Percentiles rank a stretch among this genome's conserved stretches.
phyloP scores from a whole-genome alignment of 1,140 invertebrate genomes.

The Neuroterus valhalla region DNA sequence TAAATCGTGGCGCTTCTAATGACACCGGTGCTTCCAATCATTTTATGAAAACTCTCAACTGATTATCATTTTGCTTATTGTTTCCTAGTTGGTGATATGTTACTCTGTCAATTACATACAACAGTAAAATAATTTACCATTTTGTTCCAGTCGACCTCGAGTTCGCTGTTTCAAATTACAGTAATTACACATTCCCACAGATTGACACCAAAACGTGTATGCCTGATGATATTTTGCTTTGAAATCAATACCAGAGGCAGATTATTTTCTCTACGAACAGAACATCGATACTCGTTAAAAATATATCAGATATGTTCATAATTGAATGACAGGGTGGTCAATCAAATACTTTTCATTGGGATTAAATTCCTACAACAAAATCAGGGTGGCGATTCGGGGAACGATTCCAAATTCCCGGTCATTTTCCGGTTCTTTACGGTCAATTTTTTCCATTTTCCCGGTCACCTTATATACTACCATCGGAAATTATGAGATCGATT shows the following conservation, averaged over 20 bases:
- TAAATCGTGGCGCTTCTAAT: background rate
- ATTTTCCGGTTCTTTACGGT: too few species aligned
- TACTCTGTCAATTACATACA: slow-evolving; percentile 27
- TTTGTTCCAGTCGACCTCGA: slow-evolving; percentile 14
- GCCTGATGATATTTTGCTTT: background rate
- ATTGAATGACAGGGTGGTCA: too few species aligned
- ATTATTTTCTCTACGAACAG: too few species aligned
- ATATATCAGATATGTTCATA: too few species aligned
- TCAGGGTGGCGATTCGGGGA: too few species aligned
- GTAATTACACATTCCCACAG: background rate
- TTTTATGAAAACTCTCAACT: slow-evolving; percentile 13
- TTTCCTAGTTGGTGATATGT: slow-evolving; percentile 2
- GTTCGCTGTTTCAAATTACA: slow-evolving; percentile 1
- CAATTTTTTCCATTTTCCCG: too few species aligned
- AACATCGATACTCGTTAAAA: too few species aligned
- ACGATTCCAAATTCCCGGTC: too few species aligned
- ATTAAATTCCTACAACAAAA: too few species aligned
- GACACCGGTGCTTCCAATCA: background rate
- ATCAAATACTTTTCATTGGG: too few species aligned
- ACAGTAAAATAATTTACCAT: slow-evolving; percentile 20
- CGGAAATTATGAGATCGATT: too few species aligned
- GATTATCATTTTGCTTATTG: slow-evolving; percentile 7
- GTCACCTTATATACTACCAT: too few species aligned
- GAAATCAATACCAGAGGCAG: background rate
- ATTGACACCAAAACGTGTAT: background rate